Evolutionary conservation across 2,797 vertebrate genomes (phyloP).

Genomic region (Oryzias sinensis): DNA sequence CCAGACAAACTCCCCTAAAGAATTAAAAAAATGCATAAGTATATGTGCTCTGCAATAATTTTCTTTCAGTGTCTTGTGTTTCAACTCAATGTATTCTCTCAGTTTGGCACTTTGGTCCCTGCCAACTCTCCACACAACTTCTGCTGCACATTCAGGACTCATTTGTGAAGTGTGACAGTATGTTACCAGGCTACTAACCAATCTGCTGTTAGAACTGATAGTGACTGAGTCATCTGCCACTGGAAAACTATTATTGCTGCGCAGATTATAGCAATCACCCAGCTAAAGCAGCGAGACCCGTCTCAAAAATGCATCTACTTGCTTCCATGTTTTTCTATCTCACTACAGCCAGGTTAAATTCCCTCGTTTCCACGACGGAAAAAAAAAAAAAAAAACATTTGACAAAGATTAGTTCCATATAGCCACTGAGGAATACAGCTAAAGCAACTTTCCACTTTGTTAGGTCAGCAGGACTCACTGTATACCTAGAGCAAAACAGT

Average conservation of each 20-base stretch:
- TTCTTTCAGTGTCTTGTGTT: conserved; percentile 62
- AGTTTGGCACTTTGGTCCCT: conserved; percentile 38
- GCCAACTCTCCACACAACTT: conserved; percentile 42
- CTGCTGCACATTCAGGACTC: conserved; percentile 57
- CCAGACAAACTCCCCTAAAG: conserved; percentile 52
- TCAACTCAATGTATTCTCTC: conserved; percentile 44
- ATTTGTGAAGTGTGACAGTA: conserved; percentile 56
- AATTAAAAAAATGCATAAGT: conserved; percentile 41
- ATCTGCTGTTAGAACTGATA: conserved; percentile 57
- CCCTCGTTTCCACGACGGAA: conserved; percentile 58
- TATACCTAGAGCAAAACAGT: conserved; percentile 80
- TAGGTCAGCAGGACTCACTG: conserved; percentile 75
- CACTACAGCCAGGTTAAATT: conserved; percentile 60
- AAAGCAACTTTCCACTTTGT: conserved; percentile 71
- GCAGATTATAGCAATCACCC: conserved; percentile 47
- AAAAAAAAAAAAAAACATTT: conserved; percentile 53
- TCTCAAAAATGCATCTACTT: conserved; percentile 58
- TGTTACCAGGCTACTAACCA: conserved; percentile 43
- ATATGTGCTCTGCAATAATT: conserved; percentile 67
- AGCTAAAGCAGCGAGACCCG: conserved; percentile 51
- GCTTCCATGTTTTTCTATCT: conserved; percentile 70
- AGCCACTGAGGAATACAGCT: conserved; percentile 64
- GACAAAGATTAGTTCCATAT: conserved; percentile 62
- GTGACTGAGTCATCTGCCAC: conserved; percentile 51
- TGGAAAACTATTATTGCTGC: conserved; percentile 54